Evolutionary conservation across 2,113 vertebrate genomes (phyloP), one percentile per base, ranked within the genome.

Genomic region (Strigops habroptila): DNA sequence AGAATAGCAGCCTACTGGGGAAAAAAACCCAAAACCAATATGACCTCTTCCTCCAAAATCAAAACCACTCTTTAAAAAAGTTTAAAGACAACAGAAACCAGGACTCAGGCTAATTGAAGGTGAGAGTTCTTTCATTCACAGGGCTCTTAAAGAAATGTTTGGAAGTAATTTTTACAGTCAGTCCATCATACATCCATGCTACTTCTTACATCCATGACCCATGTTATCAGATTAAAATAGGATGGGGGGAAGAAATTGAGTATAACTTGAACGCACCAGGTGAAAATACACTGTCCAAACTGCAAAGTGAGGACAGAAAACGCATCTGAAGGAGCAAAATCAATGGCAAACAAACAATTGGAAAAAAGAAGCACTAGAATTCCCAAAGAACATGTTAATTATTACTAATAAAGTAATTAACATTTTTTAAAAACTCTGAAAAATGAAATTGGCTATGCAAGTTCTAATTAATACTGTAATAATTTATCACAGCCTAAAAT

Each of bases 401-500:
- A 85, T 75, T 85, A n/a, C 39, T 68, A 85, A 79, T 75, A 73
- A 82, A 86, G 67, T 91, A 83, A 94, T 91, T 90, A 91, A 88
- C 43, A 46, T 52, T 75, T 85, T 86, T 85, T 17, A 14, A 84
- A 91, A 68, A 14, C 19, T 57, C 52, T 80, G 49, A 90, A 93
- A 93, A 87, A 65, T 74, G 1, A 79, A 90, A 90, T 75, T 82
- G 19, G 19, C 57, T 92, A 28, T 80, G 52, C 25, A 90, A 88
- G 67, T 74, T 92, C 67, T 95, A 91, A 92, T 93, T 94, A 92
- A 85, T 86, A 59, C 35, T 76, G 22, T 79, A 88, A 82, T 87
- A 79, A 82, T 88, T 93, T 94, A 82, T 79, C 52, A 60, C 57
- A 88, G 64, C 2, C 13, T 76, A 88, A 88, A 95, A 95, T 71